phyloP scores from a whole-genome alignment of 2,888 invertebrate species.

The Synanthedon tipuliformis region DNA sequence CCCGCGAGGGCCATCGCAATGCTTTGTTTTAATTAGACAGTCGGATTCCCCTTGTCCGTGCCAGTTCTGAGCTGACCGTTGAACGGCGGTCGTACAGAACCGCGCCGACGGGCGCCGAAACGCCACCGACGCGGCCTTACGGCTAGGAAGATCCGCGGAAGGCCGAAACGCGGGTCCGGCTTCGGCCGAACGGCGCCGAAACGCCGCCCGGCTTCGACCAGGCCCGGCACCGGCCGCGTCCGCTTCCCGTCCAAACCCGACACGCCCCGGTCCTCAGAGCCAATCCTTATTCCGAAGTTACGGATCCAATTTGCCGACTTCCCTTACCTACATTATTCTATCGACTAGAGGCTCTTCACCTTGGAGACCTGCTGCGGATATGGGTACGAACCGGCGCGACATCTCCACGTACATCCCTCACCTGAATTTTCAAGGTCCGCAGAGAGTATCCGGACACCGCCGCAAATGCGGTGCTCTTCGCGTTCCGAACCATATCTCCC shows the following conservation, averaged over 20 bases:
- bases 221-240: not conserved
- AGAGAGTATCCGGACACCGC: not conserved
- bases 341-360: not conserved
- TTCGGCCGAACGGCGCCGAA: not conserved
- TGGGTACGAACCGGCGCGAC: not conserved
- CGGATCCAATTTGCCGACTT: slow-evolving; percentile 1
- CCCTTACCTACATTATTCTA: slow-evolving; percentile 1
- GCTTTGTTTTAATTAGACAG: slow-evolving; percentile 79
- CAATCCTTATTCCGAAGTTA: slow-evolving; percentile 1
- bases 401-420: not conserved
- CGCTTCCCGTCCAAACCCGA: slow-evolving; percentile 1
- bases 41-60: slow-evolving; percentile 75
- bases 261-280: not conserved
- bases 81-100: slow-evolving; percentile 31
- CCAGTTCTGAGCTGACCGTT: slow-evolving; percentile 72
- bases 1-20: slow-evolving; percentile 74
- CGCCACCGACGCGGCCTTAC: slow-evolving; percentile 24
- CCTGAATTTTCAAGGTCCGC: not conserved
- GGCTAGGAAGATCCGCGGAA: slow-evolving; percentile 10
- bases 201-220: not conserved
- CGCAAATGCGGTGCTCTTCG: not conserved
- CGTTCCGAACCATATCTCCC: not conserved
- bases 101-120: slow-evolving; percentile 19
- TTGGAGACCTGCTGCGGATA: not conserved
- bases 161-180: not conserved